Evolutionary conservation across 1,140 invertebrate species (phyloP), one percentile per base, ranked within the genome.

Genomic region (Drosophila arizonae): DNA sequence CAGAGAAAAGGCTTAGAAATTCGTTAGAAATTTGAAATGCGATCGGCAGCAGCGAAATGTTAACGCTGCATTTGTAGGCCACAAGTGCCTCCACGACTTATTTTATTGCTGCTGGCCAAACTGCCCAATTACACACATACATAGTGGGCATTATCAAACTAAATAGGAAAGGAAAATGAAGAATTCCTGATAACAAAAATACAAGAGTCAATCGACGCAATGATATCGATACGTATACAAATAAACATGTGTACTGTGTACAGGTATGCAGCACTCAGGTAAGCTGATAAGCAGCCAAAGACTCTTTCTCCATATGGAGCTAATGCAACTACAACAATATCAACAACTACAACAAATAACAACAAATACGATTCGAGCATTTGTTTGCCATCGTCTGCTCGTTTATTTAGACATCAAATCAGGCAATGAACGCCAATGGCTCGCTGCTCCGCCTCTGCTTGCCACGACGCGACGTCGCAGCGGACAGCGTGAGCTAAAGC

Each of bases 371-470:
- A 75, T 71, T 70, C 43, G 61, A 48, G 17, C 64, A 52, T 46
- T 72, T 72, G 56, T 48, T 72, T 68, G 56, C 46, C 33, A 10
- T 43, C 46, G 62, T 67, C 55, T 39, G 63, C 17, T 13, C 51
- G 77, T 69, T 86, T 86, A 72, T 86, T 85, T 85, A 77, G 77
- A 85, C 77, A 81, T 79, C 74, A 52, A 74, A 85, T 76, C 80
- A 78, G 61, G 41, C 81, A 79, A 45, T 73, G 79, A 74, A 62
- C 76, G 55, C 51, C 71, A 81, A 45, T 64, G 63, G 63, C 43
- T 51, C 41, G 62, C 43, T 50, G 33, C 15, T 46, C 6, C n/a
- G 33, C 43, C 43, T 46, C 43, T 46, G 15, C 43, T 45, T 8
- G 5, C 43, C 43, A 6, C 43, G 2, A 43, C 33, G 33, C 28